These are phyloP conservation scores for Nesometra sesokonis DNA, from an alignment of 35 echinoderm and acorn worm genomes.

Conservation along the genomic window DNA sequence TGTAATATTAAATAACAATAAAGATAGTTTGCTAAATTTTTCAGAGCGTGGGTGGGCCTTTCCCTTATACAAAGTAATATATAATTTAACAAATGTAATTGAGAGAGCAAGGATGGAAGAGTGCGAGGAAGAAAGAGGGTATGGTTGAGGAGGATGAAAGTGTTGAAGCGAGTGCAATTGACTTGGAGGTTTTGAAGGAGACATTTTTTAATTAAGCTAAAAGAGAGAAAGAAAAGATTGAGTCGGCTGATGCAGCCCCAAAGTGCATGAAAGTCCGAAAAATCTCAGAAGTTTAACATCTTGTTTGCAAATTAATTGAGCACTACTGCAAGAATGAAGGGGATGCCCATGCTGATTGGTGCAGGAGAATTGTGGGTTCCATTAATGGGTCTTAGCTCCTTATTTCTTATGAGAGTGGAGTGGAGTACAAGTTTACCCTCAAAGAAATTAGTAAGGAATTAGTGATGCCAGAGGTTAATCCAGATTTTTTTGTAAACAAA, in stretches of 20 bases:
- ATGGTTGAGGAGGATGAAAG: too few relatives aligned
- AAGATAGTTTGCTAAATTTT: slow-evolving; percentile 24
- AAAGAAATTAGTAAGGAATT: not conserved
- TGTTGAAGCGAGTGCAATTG: slow-evolving; percentile 12
- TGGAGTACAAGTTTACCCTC: not conserved
- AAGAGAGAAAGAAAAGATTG: not conserved
- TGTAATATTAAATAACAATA: slow-evolving; percentile 5
- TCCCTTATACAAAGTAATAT: slow-evolving; percentile 3
- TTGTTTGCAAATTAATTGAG: not conserved
- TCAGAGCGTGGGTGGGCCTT: slow-evolving; percentile 1
- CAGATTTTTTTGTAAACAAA: not conserved
- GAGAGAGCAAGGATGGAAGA: not conserved
- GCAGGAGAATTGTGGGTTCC: not conserved
- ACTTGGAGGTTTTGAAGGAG: not conserved
- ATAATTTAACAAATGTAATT: not conserved
- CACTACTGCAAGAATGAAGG: not conserved
- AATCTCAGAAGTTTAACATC: not conserved
- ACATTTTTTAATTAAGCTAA: slow-evolving; percentile 3
- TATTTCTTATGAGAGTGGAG: not conserved
- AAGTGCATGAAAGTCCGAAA: not conserved
- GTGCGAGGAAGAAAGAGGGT: slow-evolving; percentile 15
- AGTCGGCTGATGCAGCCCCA: not conserved
- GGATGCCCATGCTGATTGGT: not conserved
- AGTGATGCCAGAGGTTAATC: not conserved
- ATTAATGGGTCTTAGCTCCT: not conserved